Evolutionary conservation across 2,888 invertebrate genomes (phyloP), one percentile per base, ranked within the genome.

Genomic region (Halictus quadricinctus): DNA sequence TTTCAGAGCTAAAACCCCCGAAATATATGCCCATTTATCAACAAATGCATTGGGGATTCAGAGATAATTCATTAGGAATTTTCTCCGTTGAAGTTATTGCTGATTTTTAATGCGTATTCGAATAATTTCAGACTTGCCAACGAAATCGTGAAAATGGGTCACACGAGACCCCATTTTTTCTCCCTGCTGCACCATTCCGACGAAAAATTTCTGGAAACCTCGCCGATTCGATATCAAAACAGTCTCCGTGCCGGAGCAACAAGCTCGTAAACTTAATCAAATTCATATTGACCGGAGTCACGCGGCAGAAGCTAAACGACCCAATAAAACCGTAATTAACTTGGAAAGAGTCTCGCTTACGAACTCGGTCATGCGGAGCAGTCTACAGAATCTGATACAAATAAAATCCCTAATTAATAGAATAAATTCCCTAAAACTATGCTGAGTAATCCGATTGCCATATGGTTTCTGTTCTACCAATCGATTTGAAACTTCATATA

Each of bases 311-410:
- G 3, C 46, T 7, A 36, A 36, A 69, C 54, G 69, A 79, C 64
- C 58, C 70, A 50, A 76, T 83, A 66, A 58, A 83, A 66, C 43
- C 25, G 36, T 41, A 83, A 81, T 83, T 66, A 76, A 76, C 80
- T 72, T 25, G 60, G 48, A 48, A 43, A 58, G 48, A 12, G 29
- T 73, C 50, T 21, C 66, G 6, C 46, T 73, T 54, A 25, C 29
- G 25, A 58, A 66, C 54, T 72, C 46, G 48, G 25, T 7, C 60
- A 25, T 66, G 18, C 29, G 25, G 18, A 66, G 36, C 18, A 15
- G 60, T 50, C n/a, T 25, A 21, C 21, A 13, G 21, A 18, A 58
- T 76, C 73, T 48, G 58, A 77, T 77, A 76, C 66, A 60, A 81
- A 83, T 83, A 76, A 83, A 73, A 76, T 41, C 48, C 25, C 72